phyloP scores from a whole-genome alignment of 2,113 vertebrate species.

The Callaeas wilsoni region DNA sequence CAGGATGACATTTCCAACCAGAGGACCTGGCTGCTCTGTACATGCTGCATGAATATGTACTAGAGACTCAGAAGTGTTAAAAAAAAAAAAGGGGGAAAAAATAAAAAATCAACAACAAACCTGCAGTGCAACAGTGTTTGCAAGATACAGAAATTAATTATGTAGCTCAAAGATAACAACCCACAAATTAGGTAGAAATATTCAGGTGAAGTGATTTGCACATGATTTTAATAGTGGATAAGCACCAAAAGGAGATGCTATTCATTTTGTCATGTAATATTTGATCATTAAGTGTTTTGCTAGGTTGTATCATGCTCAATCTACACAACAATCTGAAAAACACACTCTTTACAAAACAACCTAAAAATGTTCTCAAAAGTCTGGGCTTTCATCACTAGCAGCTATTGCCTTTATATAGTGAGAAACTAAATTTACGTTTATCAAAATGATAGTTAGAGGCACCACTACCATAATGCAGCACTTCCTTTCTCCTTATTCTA shows the following conservation, averaged over 20 bases:
- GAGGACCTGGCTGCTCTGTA: background rate
- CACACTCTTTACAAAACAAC: background rate
- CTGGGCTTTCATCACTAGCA: background rate
- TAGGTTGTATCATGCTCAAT: background rate
- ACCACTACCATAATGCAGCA: background rate
- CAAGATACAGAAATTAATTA: slow-evolving; percentile 36
- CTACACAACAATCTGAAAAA: slow-evolving; percentile 10
- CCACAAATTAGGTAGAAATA: slow-evolving; percentile 33
- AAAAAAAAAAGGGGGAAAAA: background rate
- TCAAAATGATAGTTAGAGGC: background rate
- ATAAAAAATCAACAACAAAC: background rate
- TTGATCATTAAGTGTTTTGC: slow-evolving; percentile 20
- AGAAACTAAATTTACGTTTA: background rate
- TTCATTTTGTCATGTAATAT: slow-evolving; percentile 25
- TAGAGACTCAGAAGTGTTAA: background rate
- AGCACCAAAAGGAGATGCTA: background rate
- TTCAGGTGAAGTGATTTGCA: slow-evolving; percentile 50
- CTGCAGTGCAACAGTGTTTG: background rate
- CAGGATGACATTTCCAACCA: slow-evolving; percentile 11
- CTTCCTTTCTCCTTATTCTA: background rate
- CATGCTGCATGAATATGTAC: background rate
- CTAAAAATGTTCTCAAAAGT: background rate
- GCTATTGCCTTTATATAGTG: background rate
- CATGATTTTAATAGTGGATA: slow-evolving; percentile 33
- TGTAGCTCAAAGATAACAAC: slow-evolving; percentile 31